Conservation (phyloP, 2,797 vertebrate genomes). For the Gobionotothen gibberifrons region DNA sequence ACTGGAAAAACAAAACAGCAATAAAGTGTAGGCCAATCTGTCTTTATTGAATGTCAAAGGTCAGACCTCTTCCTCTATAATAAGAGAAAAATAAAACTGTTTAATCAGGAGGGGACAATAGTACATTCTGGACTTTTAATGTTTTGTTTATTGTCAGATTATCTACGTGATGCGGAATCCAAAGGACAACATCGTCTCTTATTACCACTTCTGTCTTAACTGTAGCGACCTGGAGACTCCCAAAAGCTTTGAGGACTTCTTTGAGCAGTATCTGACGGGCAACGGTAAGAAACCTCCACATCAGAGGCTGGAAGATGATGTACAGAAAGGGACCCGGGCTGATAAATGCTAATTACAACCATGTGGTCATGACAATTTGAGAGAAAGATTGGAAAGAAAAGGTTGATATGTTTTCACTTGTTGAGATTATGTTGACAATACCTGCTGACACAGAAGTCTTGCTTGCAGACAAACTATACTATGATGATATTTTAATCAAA, state of each 20-base stretch:
- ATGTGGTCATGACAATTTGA: neutral
- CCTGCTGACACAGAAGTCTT: too few species aligned
- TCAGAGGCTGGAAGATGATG: neutral
- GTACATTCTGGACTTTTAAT: neutral
- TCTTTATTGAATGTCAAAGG: too few species aligned
- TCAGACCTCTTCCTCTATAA: too few species aligned
- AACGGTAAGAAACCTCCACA: constrained; percentile 47
- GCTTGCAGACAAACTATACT: too few species aligned
- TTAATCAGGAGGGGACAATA: neutral
- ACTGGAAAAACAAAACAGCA: too few species aligned
- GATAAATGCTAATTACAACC: neutral
- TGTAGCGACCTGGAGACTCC: constrained; percentile 44
- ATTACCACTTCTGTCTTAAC: constrained; percentile 65
- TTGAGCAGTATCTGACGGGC: constrained; percentile 65
- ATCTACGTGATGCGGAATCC: constrained; percentile 77
- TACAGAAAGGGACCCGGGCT: neutral
- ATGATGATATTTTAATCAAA: neutral
- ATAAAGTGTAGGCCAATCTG: too few species aligned
- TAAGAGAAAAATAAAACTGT: too few species aligned
- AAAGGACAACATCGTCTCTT: constrained; percentile 72
- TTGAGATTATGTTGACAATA: neutral
- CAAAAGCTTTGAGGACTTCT: constrained; percentile 62
- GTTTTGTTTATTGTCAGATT: constrained; percentile 57
- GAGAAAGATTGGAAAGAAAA: neutral
- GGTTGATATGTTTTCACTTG: neutral